Conservation (phyloP, 2,888 invertebrate genomes). For the Ormyrus thymus region DNA sequence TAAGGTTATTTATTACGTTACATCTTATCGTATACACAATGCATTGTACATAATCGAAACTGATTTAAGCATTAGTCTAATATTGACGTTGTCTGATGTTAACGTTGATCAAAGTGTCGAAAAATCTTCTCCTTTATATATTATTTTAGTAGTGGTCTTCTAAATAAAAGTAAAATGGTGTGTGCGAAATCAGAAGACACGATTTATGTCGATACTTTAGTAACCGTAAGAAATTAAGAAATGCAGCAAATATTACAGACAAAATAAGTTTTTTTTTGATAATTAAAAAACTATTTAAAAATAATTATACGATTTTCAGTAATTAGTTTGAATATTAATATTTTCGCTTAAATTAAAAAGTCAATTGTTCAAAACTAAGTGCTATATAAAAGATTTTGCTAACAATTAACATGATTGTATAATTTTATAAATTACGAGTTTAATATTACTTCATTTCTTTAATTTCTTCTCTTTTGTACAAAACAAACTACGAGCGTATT, state of each 20-base stretch:
- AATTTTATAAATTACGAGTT: neutral
- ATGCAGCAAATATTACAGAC: conserved; percentile 8
- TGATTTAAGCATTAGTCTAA: conserved; percentile 45
- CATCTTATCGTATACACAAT: conserved; percentile 62
- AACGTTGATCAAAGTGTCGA: conserved; percentile 41
- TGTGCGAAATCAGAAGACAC: conserved; percentile 23
- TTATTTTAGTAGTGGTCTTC: conserved; percentile 29
- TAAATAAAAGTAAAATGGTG: conserved; percentile 19
- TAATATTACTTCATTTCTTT: conserved; percentile 43
- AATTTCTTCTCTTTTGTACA: conserved; percentile 42
- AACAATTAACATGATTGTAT: conserved; percentile 7
- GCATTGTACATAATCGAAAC: conserved; percentile 66
- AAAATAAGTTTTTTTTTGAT: neutral
- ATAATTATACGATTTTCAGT: too few relatives aligned
- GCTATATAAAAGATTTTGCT: neutral
- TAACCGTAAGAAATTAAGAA: conserved; percentile 11
- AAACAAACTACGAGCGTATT: conserved; percentile 28
- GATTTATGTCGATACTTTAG: neutral
- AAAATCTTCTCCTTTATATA: conserved; percentile 28
- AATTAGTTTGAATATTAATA: too few relatives aligned
- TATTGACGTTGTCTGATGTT: conserved; percentile 19
- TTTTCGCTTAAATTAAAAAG: neutral
- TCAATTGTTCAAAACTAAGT: conserved; percentile 7
- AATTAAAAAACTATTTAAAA: too few relatives aligned
- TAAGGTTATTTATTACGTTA: conserved; percentile 73